Percentiles rank a stretch among this genome's conserved stretches.
phyloP scores from a whole-genome alignment of 2,888 invertebrate genomes.

The Acronicta leporina region DNA sequence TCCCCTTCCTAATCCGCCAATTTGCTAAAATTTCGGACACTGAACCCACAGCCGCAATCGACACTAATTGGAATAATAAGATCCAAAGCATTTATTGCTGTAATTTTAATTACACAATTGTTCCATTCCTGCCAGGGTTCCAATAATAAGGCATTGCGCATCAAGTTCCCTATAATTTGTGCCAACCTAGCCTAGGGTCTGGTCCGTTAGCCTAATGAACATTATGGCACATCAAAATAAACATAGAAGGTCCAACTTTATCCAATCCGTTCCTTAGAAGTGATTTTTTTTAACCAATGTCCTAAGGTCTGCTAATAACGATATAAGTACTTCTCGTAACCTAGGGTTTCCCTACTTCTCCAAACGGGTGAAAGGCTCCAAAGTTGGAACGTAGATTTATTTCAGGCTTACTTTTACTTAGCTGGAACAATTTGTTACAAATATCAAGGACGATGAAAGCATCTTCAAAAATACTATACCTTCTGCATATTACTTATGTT shows the following conservation, averaged over 20 bases:
- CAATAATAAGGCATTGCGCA: conserved; percentile 13
- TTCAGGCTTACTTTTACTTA: too few species aligned
- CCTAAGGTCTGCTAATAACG: too few species aligned
- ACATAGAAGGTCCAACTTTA: conserved; percentile 13
- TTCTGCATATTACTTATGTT: conserved; percentile 22
- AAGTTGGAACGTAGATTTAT: too few species aligned
- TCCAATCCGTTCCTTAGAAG: not conserved
- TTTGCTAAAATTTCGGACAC: not conserved
- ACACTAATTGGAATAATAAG: conserved; percentile 8
- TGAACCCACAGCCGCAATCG: not conserved
- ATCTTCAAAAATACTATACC: not conserved
- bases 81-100: not conserved
- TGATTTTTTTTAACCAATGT: too few species aligned
- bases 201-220: conserved; percentile 46
- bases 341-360: too few species aligned
- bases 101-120: conserved; percentile 5
- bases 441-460: too few species aligned
- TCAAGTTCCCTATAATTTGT: conserved; percentile 34
- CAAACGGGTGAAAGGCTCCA: too few species aligned
- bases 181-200: conserved; percentile 19
- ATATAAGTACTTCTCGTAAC: too few species aligned
- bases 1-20: too few species aligned
- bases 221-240: not conserved
- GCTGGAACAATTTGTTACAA: too few species aligned
- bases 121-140: not conserved